A percentile compares a stretch with the other conserved stretches of the same genome.
Conservation (phyloP, 2,113 vertebrate species). For the Melanotaenia duboulayi region DNA sequence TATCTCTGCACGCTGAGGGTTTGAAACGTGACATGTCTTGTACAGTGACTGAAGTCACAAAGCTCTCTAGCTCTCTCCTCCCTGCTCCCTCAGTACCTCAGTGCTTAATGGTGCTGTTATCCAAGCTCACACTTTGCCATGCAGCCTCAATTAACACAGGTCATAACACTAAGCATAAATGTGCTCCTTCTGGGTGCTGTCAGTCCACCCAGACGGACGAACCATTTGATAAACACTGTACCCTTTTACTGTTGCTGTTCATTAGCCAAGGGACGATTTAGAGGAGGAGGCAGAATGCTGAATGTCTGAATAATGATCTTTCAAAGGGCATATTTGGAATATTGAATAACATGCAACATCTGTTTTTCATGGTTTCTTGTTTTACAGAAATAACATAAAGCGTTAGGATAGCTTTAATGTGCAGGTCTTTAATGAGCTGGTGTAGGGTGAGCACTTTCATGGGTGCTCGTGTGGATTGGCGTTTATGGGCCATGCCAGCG, state of each 20-base stretch:
- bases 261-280: conserved; percentile 69
- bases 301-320: conserved; percentile 69
- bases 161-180: conserved; percentile 74
- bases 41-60: conserved; percentile 70
- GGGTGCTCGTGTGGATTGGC: conserved; percentile 70
- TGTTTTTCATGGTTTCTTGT: conserved; percentile 77
- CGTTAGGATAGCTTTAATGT: conserved; percentile 75
- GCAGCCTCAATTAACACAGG: conserved; percentile 77
- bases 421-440: conserved; percentile 79
- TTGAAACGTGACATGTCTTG: conserved; percentile 77
- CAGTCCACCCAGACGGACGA: conserved; percentile 73
- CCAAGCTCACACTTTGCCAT: conserved; percentile 54
- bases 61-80: conserved; percentile 36
- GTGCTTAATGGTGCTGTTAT: conserved; percentile 74
- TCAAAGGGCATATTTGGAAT: conserved; percentile 77
- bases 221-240: conserved; percentile 72
- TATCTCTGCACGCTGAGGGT: conserved; percentile 68
- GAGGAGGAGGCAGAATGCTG: conserved; percentile 52
- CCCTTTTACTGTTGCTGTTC: conserved; percentile 73
- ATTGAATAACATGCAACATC: conserved; percentile 79
- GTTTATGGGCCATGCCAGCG: conserved; percentile 77
- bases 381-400: conserved; percentile 80
- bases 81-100: conserved; percentile 31
- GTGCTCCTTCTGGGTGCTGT: conserved; percentile 73
- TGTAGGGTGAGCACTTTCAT: conserved; percentile 77